Evolutionary conservation across 1,140 invertebrate genomes (phyloP).

Genomic region (Sitodiplosis mosellana): DNA sequence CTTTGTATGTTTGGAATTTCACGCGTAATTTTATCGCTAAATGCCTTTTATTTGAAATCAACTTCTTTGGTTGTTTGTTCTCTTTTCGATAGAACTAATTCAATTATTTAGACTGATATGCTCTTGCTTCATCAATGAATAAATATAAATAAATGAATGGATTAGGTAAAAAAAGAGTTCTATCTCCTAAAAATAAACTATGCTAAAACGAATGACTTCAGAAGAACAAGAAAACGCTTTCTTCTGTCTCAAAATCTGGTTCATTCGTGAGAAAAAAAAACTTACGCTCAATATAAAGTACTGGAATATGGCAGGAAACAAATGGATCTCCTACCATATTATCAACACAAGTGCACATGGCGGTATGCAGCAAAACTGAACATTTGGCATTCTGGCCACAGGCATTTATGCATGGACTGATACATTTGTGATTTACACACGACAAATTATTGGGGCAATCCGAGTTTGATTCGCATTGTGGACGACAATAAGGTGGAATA

Average conservation of each 20-base stretch:
- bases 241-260: not conserved
- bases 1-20: too few relatives aligned
- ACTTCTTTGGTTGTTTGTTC: too few relatives aligned
- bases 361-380: constrained; percentile 51
- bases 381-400: constrained; percentile 55
- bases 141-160: too few relatives aligned
- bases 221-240: not conserved
- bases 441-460: constrained; percentile 39
- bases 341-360: constrained; percentile 45
- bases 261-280: not conserved
- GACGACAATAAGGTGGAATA: constrained; percentile 44
- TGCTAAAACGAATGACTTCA: not conserved
- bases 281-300: constrained; percentile 2
- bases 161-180: too few relatives aligned
- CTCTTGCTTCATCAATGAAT: too few relatives aligned
- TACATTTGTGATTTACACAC: constrained; percentile 42
- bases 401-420: constrained; percentile 53
- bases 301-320: constrained; percentile 26
- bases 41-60: too few relatives aligned
- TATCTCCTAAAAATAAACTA: too few relatives aligned
- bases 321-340: constrained; percentile 56
- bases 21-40: too few relatives aligned
- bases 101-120: too few relatives aligned
- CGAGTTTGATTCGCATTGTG: constrained; percentile 42
- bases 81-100: too few relatives aligned